Evolutionary conservation across 1,140 invertebrate species (phyloP).

Genomic region (Panagrolaimus sp.): DNA sequence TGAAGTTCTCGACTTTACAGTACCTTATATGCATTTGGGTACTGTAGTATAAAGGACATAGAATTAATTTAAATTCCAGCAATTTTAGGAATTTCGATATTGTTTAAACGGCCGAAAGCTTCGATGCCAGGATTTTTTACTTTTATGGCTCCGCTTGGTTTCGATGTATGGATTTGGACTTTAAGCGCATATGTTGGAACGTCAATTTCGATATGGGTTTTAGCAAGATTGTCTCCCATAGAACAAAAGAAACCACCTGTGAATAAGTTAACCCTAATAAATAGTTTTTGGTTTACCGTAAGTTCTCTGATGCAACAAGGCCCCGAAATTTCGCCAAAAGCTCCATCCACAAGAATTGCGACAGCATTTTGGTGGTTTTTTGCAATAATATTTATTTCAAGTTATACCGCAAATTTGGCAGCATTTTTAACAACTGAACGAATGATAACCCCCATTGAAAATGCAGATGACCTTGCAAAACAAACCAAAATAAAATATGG

Average conservation of each 20-base stretch:
- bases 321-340: constrained; percentile 74
- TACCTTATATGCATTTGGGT: constrained; percentile 85
- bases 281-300: constrained; percentile 90
- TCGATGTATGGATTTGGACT: constrained; percentile 93
- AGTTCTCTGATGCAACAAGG: constrained; percentile 81
- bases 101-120: constrained; percentile 83
- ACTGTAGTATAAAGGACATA: too few relatives aligned
- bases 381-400: constrained; percentile 92
- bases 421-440: constrained; percentile 90
- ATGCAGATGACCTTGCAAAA: constrained; percentile 85
- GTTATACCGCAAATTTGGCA: constrained; percentile 91
- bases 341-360: constrained; percentile 75
- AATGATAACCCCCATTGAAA: constrained; percentile 90
- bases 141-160: constrained; percentile 78
- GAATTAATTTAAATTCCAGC: neutral
- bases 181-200: constrained; percentile 84
- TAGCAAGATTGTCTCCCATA: constrained; percentile 82
- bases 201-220: constrained; percentile 82
- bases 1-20: constrained; percentile 83
- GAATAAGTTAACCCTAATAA: constrained; percentile 71
- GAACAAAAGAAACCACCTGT: constrained; percentile 72
- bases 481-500: constrained; percentile 94
- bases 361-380: constrained; percentile 94
- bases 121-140: constrained; percentile 84
- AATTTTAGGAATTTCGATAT: constrained; percentile 67